phyloP scores from a whole-genome alignment of 2,113 vertebrate species.

The Bombycilla garrulus region DNA sequence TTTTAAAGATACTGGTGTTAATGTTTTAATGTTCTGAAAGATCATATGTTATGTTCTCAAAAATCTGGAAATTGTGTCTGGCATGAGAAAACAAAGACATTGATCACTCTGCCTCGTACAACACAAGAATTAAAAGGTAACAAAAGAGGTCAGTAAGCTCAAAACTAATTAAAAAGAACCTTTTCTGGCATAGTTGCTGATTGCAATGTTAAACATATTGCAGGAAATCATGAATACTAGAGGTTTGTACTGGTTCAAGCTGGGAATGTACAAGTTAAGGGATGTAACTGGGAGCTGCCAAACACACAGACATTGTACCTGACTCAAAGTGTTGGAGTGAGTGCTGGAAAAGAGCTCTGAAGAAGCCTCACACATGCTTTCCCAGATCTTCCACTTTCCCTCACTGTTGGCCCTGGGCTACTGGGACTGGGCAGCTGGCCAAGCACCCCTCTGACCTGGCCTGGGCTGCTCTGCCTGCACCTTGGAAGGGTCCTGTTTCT shows the following conservation, averaged over 20 bases:
- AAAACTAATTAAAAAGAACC: background rate
- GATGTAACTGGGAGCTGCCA: background rate
- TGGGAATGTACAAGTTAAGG: background rate
- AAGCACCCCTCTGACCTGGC: fast-evolving
- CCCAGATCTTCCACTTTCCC: background rate
- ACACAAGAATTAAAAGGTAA: background rate
- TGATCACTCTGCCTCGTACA: background rate
- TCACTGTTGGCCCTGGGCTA: background rate
- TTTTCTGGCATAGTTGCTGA: background rate
- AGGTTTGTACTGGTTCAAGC: background rate
- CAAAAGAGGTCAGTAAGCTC: background rate
- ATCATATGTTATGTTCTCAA: background rate
- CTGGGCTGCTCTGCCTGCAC: background rate
- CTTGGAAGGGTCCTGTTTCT: background rate
- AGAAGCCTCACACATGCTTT: background rate
- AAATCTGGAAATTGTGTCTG: background rate
- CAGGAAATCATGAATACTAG: background rate
- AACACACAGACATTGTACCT: background rate
- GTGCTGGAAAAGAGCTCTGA: background rate
- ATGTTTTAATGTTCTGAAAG: background rate
- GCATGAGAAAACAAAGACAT: background rate
- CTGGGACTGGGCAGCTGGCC: background rate
- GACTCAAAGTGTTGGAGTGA: background rate
- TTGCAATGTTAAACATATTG: background rate
- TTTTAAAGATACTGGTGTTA: background rate